Percentiles rank a stretch among this genome's conserved stretches.
Evolutionary conservation across 2,797 vertebrate genomes (phyloP).

Genomic region (Agapornis canus): DNA sequence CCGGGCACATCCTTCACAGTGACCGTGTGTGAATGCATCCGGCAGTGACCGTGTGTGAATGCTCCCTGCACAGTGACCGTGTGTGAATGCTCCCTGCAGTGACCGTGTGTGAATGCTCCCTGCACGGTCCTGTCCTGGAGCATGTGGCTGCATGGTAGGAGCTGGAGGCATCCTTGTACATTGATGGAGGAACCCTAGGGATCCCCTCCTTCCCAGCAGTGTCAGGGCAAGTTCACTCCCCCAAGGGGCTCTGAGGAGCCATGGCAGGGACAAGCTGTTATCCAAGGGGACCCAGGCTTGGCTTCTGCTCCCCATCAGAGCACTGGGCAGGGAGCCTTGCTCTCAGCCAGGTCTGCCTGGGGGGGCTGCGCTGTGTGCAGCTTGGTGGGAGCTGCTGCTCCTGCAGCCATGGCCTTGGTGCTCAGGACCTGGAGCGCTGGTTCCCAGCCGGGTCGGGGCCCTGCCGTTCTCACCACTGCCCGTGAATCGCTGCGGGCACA

Average conservation of each 20-base stretch:
- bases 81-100: no score
- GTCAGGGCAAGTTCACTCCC: neutral
- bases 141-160: fast-evolving
- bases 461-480: neutral
- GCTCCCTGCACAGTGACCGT: no score
- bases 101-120: no score
- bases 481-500: neutral
- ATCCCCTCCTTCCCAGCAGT: neutral
- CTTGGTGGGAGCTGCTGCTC: neutral
- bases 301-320: neutral
- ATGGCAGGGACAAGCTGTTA: fast-evolving
- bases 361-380: neutral
- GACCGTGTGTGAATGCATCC: no score
- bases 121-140: neutral
- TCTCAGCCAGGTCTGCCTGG: fast-evolving
- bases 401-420: neutral
- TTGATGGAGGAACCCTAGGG: neutral
- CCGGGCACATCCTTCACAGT: no score
- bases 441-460: neutral
- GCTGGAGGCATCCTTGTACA: neutral
- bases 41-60: no score
- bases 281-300: fast-evolving
- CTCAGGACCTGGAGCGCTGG: neutral
- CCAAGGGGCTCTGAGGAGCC: neutral
- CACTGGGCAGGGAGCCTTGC: neutral